Conservation (phyloP, 2,113 vertebrate genomes). For the Rallus limicola region DNA sequence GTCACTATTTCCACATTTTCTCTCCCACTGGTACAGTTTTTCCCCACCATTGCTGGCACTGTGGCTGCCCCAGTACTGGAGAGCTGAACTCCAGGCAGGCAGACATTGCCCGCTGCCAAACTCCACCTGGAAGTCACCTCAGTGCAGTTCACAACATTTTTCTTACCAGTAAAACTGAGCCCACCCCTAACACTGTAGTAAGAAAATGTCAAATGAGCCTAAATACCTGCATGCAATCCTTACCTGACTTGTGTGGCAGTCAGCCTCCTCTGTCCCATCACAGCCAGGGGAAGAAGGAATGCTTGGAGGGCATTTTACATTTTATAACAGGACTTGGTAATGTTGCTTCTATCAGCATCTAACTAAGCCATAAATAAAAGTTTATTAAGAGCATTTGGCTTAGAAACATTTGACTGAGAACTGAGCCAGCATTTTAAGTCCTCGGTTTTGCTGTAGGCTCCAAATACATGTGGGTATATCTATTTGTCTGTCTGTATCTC, state of each 20-base stretch:
- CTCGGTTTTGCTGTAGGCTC: neutral
- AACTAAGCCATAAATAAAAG: neutral
- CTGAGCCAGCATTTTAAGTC: neutral
- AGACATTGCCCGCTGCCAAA: neutral
- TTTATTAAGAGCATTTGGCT: neutral
- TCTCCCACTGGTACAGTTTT: neutral
- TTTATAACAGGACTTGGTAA: neutral
- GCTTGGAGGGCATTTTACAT: neutral
- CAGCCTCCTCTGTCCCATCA: neutral
- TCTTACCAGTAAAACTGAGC: neutral
- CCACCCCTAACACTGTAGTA: neutral
- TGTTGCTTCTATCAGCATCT: neutral
- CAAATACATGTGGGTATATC: neutral
- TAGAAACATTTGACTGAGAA: neutral
- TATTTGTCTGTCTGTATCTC: neutral
- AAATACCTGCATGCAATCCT: neutral
- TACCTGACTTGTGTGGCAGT: neutral
- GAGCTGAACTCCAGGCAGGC: neutral
- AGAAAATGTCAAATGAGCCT: neutral
- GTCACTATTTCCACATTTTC: neutral
- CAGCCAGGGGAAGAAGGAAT: rapidly evolving
- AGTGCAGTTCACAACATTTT: neutral
- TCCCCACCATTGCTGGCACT: neutral
- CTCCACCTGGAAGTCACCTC: neutral
- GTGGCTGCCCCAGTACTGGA: neutral